These are phyloP conservation scores for Ochotona curzoniae DNA, from an alignment of 2,113 vertebrate genomes.

Conservation along the genomic window DNA sequence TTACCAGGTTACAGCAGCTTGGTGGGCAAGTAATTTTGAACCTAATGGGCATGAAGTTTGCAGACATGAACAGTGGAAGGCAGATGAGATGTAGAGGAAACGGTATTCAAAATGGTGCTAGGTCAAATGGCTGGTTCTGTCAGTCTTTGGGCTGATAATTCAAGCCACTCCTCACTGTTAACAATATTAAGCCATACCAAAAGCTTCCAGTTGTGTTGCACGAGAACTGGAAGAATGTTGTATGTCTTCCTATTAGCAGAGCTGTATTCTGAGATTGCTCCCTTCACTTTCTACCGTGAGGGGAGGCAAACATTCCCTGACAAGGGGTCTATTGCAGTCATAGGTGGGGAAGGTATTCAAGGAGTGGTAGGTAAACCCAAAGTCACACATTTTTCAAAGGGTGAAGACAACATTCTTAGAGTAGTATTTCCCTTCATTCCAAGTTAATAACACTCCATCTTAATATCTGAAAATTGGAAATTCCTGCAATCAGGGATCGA, in stretches of 20 bases:
- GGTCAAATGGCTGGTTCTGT: no score
- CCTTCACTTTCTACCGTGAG: not conserved
- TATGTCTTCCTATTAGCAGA: not conserved
- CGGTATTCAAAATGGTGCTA: no score
- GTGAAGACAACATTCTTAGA: not conserved
- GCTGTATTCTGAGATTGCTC: not conserved
- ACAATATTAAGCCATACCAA: not conserved
- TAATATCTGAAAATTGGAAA: not conserved
- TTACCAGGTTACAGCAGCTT: no score
- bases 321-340: not conserved
- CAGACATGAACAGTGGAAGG: no score
- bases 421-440: not conserved
- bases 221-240: not conserved
- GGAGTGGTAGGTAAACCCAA: not conserved
- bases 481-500: not conserved
- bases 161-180: not conserved
- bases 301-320: not conserved
- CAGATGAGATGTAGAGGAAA: no score
- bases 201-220: not conserved
- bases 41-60: no score
- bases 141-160: no score
- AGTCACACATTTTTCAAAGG: not conserved
- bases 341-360: not conserved
- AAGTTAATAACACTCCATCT: not conserved
- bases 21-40: no score